phyloP scores from a whole-genome alignment of 1,140 invertebrate species.

The Paramacrobiotus metropolitanus region DNA sequence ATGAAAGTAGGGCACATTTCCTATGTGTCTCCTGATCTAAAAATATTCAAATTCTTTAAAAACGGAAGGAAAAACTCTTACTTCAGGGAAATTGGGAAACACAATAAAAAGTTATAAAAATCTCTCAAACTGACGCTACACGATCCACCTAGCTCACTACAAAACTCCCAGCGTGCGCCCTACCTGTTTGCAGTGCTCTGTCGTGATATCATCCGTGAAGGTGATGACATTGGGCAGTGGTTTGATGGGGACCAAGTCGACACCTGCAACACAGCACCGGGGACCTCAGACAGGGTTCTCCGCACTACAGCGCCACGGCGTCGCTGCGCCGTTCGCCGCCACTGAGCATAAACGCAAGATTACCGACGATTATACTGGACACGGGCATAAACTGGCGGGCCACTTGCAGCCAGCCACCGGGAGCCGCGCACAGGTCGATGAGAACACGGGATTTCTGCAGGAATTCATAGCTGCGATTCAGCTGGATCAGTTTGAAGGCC shows the following conservation, averaged over 20 bases:
- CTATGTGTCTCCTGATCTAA: not conserved
- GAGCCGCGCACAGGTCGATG: conserved; percentile 92
- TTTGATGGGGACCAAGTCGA: conserved; percentile 90
- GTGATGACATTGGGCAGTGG: conserved; percentile 68
- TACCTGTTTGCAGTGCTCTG: conserved; percentile 45
- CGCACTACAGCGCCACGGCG: not conserved
- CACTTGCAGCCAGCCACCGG: conserved; percentile 99
- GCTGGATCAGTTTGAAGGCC: conserved; percentile 91
- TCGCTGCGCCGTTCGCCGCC: no score
- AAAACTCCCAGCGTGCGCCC: conserved; percentile 5
- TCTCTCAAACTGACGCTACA: not conserved
- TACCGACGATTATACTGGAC: conserved; percentile 68
- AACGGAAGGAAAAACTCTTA: no score
- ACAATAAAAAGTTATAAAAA: not conserved
- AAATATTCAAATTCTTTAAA: not conserved
- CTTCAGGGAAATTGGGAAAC: no score
- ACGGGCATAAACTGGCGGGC: conserved; percentile 92
- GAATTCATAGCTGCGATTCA: conserved; percentile 93
- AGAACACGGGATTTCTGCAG: conserved; percentile 82
- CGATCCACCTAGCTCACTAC: not conserved
- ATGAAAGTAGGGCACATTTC: not conserved
- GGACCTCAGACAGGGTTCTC: conserved; percentile 2
- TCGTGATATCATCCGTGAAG: conserved; percentile 83
- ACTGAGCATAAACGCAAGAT: conserved; percentile 12
- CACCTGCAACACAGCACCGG: conserved; percentile 30